Evolutionary conservation across 1,140 invertebrate species (phyloP).

Genomic region (Nymphalis io): DNA sequence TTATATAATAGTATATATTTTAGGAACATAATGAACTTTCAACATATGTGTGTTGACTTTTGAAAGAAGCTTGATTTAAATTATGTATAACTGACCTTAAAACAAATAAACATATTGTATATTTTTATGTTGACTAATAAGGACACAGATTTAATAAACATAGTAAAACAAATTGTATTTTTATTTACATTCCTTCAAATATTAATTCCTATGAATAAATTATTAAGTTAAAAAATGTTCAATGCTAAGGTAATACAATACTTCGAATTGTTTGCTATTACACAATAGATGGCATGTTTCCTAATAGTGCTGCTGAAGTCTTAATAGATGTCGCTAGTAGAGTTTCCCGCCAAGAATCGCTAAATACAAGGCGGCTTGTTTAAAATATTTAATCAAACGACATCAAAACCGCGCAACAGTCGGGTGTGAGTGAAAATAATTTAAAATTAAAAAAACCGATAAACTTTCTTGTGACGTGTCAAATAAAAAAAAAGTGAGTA

Average conservation of each 20-base stretch:
- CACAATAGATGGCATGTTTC: slow-evolving; percentile 49
- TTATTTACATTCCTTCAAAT: neutral
- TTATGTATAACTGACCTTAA: slow-evolving; percentile 1
- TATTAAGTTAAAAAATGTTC: neutral
- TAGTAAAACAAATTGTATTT: slow-evolving; percentile 11
- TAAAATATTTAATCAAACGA: slow-evolving; percentile 70
- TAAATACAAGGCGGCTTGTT: slow-evolving; percentile 58
- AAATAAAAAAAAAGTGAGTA: slow-evolving; percentile 15
- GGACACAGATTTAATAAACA: slow-evolving; percentile 20
- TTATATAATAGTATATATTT: neutral
- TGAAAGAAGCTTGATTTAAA: neutral
- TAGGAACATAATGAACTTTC: neutral
- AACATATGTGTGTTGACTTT: neutral
- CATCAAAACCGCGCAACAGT: slow-evolving; percentile 67
- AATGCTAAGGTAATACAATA: too few species aligned
- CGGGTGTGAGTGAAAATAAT: slow-evolving; percentile 37
- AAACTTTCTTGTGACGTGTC: slow-evolving; percentile 14
- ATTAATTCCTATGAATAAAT: neutral
- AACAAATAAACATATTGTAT: slow-evolving; percentile 16
- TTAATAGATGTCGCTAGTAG: slow-evolving; percentile 49
- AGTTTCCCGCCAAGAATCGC: slow-evolving; percentile 41
- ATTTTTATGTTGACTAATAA: slow-evolving; percentile 24
- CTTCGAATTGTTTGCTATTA: slow-evolving; percentile 36
- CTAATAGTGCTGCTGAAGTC: slow-evolving; percentile 9
- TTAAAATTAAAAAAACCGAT: slow-evolving; percentile 9